Evolutionary conservation across 1,140 invertebrate species (phyloP), one percentile per base, ranked within the genome.

Genomic region (Zaprionus africanus): DNA sequence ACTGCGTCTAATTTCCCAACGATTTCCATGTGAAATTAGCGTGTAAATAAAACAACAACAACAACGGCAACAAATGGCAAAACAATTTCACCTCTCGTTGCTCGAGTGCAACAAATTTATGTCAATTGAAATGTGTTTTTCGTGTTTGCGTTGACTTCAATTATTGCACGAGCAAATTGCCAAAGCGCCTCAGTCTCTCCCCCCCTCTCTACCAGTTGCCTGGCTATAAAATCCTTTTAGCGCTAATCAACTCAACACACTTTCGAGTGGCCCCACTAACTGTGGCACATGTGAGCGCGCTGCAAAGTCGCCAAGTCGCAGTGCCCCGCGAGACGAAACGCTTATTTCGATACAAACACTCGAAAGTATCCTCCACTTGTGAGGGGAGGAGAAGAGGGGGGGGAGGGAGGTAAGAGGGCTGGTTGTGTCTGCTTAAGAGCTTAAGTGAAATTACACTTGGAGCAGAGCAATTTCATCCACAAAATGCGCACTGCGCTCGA

Each of bases 361-460:
- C 22, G 31, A 43, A 74, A 36, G 57, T 58, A 34, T 41, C 34
- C 24, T 31, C 34, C 15, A 57, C 31, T 49, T 63, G 59, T 49
- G 28, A 22, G 13, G 28, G 22, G 26, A 31, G 12, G 19, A 31
- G 26, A 22, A 28, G 9, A 5, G 13, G 12, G 19, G 1, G 11
- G 7, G 31, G 19, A 15, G 31, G 31, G 1, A 2, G 5, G 26
- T 11, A 4, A 34, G 31, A 49, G 7, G 17, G 5, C 11, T 19
- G 43, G 31, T 11, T 36, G 26, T 82, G 84, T 78, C 74, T 87
- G 82, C 85, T 90, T 90, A 90, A 90, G 69, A 90, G 85, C 85
- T 90, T 90, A 90, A 90, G 85, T 90, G 82, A 90, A 90, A 90
- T 90, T 90, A 88, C 85, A 90, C 85, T 88, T 76, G 81, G 74